Conservation (phyloP, 1,140 invertebrate species). For the Papilio aristodemus region DNA sequence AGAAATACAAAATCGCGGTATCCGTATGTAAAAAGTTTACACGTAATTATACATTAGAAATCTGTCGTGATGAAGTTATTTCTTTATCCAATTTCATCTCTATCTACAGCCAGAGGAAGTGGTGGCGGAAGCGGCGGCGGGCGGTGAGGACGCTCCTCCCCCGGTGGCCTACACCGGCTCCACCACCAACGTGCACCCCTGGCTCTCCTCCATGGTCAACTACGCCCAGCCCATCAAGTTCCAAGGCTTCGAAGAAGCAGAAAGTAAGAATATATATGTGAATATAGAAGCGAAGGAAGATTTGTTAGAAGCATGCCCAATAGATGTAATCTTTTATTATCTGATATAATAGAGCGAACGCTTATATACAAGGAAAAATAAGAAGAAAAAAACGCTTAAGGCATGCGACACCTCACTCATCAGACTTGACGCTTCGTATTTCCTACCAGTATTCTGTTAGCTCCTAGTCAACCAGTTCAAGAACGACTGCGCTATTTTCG, state of each 20-base stretch:
- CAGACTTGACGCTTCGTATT: too few relatives aligned
- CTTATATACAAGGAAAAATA: too few relatives aligned
- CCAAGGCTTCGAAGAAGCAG: slow-evolving; percentile 97
- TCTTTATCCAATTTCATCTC: not conserved
- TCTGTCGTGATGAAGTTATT: not conserved
- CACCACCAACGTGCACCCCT: slow-evolving; percentile 99
- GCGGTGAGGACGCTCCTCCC: slow-evolving; percentile 84
- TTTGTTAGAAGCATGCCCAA: too few relatives aligned
- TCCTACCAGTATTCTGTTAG: too few relatives aligned
- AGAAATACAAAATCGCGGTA: too few relatives aligned
- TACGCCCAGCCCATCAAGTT: slow-evolving; percentile 99
- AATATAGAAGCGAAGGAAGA: too few relatives aligned
- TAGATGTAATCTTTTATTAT: too few relatives aligned
- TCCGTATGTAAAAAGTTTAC: too few relatives aligned
- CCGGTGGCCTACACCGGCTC: slow-evolving; percentile 95
- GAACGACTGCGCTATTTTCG: not conserved
- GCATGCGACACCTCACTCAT: too few relatives aligned
- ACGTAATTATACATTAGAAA: not conserved
- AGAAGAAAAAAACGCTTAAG: too few relatives aligned
- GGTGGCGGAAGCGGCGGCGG: slow-evolving; percentile 77
- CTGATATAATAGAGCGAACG: too few relatives aligned
- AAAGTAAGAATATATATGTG: slow-evolving; percentile 91
- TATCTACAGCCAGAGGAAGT: slow-evolving; percentile 76
- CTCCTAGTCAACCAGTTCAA: too few relatives aligned
- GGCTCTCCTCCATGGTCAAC: slow-evolving; percentile 99